Evolutionary conservation across 2,888 invertebrate species (phyloP).

Genomic region (Tenthredo amoena): DNA sequence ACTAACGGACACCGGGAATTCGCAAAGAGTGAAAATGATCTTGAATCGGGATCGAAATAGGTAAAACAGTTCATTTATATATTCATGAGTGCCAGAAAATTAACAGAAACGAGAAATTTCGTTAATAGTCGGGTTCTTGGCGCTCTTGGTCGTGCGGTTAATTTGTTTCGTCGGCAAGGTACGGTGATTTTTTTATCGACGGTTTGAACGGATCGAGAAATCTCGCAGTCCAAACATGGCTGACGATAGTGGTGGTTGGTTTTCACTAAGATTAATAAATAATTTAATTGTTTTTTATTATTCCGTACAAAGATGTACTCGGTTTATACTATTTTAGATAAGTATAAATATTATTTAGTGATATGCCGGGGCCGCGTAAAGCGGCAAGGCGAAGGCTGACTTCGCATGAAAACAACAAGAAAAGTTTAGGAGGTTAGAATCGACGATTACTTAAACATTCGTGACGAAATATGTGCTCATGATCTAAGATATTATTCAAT

Average conservation of each 20-base stretch:
- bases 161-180: background rate
- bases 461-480: constrained; percentile 26
- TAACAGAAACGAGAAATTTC: too few relatives aligned
- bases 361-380: constrained; percentile 71
- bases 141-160: background rate
- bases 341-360: constrained; percentile 62
- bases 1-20: background rate
- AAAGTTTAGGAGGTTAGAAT: constrained; percentile 73
- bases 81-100: too few relatives aligned
- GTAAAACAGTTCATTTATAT: too few relatives aligned
- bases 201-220: background rate
- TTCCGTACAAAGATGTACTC: constrained; percentile 68
- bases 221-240: constrained; percentile 63
- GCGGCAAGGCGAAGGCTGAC: constrained; percentile 62
- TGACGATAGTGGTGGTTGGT: constrained; percentile 71
- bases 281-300: constrained; percentile 65
- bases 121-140: background rate
- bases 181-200: background rate
- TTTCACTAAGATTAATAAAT: constrained; percentile 59
- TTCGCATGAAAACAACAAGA: constrained; percentile 67
- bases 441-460: background rate
- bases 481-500: background rate
- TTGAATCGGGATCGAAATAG: too few relatives aligned
- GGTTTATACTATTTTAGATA: constrained; percentile 68
- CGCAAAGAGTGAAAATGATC: background rate